These are phyloP conservation scores for Drosophila nannoptera DNA, from an alignment of 1,140 invertebrate species.

Conservation along the genomic window DNA sequence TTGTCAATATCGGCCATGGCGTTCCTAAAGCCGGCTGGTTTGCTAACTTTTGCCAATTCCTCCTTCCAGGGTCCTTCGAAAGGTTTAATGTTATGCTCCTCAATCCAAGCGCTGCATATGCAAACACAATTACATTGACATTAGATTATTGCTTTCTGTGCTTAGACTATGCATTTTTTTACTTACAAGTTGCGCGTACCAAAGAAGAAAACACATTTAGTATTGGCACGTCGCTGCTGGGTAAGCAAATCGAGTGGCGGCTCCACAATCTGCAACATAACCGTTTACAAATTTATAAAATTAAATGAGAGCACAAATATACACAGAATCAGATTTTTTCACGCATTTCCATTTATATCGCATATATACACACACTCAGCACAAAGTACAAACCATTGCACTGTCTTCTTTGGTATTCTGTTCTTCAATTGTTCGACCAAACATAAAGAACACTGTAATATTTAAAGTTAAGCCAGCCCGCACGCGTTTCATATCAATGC, in stretches of 20 bases:
- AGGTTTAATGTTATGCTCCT: slow-evolving; percentile 90
- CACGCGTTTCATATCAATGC: slow-evolving; percentile 26
- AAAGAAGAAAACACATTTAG: slow-evolving; percentile 96
- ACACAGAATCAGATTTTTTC: not conserved
- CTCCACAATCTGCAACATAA: slow-evolving; percentile 82
- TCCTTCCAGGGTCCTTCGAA: slow-evolving; percentile 89
- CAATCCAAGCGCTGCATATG: slow-evolving; percentile 91
- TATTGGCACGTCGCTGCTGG: slow-evolving; percentile 82
- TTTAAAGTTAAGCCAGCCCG: slow-evolving; percentile 21
- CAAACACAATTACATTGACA: not conserved
- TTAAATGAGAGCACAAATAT: not conserved
- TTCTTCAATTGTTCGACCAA: slow-evolving; percentile 2
- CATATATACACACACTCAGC: slow-evolving; percentile 4
- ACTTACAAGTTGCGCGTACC: slow-evolving; percentile 96
- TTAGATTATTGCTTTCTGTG: not conserved
- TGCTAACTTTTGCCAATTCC: slow-evolving; percentile 87
- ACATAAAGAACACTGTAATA: slow-evolving; percentile 27
- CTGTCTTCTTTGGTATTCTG: not conserved
- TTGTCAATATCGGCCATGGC: slow-evolving; percentile 93
- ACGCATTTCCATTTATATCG: not conserved
- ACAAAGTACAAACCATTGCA: slow-evolving; percentile 22
- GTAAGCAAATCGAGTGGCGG: slow-evolving; percentile 84
- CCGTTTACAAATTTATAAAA: not conserved
- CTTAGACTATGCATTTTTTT: not conserved
- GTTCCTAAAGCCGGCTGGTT: slow-evolving; percentile 89